Evolutionary conservation across 2,113 vertebrate genomes (phyloP).

Genomic region (Eretmochelys imbricata): DNA sequence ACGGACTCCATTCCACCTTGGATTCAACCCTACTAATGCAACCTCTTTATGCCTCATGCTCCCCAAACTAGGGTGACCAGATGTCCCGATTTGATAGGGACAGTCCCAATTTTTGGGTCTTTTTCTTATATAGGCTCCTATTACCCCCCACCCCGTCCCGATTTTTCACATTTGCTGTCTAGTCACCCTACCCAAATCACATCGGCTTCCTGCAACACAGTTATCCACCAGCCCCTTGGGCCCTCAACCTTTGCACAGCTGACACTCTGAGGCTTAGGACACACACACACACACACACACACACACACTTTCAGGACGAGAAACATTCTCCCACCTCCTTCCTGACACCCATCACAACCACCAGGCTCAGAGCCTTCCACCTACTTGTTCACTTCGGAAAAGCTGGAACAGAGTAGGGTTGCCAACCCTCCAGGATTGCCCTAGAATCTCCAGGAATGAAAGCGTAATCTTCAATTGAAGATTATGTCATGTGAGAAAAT

Average conservation of each 20-base stretch:
- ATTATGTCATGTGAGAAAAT: no score
- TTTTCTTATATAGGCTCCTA: no score
- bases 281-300: background rate
- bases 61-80: background rate
- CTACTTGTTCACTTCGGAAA: background rate
- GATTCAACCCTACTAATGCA: background rate
- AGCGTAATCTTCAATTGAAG: no score
- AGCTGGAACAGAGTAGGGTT: no score
- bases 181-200: no score
- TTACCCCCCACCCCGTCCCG: no score
- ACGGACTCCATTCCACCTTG: background rate
- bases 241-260: background rate
- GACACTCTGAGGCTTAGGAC: background rate
- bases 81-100: no score
- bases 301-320: background rate
- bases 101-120: no score
- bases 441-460: no score
- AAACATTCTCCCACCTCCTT: background rate
- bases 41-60: background rate
- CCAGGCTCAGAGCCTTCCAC: background rate
- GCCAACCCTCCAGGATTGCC: no score
- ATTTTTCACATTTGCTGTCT: no score
- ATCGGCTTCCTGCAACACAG: background rate
- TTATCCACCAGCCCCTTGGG: background rate
- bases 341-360: background rate